Evolutionary conservation across 2,113 vertebrate species (phyloP).

Genomic region (Toxostoma redivivum): DNA sequence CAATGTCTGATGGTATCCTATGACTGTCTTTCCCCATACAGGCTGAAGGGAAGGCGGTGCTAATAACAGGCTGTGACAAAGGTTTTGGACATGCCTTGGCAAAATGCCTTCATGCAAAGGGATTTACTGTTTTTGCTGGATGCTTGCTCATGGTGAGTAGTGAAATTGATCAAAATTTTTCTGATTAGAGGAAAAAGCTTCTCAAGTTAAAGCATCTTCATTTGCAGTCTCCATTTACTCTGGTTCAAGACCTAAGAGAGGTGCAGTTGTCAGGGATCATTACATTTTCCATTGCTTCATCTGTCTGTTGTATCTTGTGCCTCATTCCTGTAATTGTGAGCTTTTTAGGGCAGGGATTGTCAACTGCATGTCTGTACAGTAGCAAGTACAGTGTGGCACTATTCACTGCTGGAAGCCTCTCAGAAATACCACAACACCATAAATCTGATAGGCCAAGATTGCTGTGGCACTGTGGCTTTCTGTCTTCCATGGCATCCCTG

Average conservation of each 20-base stretch:
- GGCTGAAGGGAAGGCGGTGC: slow-evolving; percentile 78
- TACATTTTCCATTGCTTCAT: not conserved
- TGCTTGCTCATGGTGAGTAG: slow-evolving; percentile 79
- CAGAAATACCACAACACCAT: not conserved
- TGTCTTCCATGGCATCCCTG: not conserved
- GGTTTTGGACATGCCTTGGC: slow-evolving; percentile 84
- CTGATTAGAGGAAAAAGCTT: not conserved
- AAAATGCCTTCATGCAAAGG: slow-evolving; percentile 76
- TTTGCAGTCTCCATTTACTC: not conserved
- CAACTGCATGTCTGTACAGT: not conserved
- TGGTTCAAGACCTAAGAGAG: not conserved
- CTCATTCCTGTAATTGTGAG: not conserved
- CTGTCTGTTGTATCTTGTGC: not conserved
- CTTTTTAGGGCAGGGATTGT: not conserved
- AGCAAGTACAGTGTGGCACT: not conserved
- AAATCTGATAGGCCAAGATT: not conserved
- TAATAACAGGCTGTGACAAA: slow-evolving; percentile 86
- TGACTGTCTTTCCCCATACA: slow-evolving; percentile 16
- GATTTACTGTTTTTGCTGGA: slow-evolving; percentile 85
- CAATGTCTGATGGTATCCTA: accelerated
- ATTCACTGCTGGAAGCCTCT: not conserved
- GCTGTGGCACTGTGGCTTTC: not conserved
- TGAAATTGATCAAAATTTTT: not conserved
- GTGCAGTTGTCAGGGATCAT: not conserved
- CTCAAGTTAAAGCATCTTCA: not conserved